Base-by-base conservation (phyloP, 2,888 invertebrate genomes). In the Candidula unifasciata region DNA sequence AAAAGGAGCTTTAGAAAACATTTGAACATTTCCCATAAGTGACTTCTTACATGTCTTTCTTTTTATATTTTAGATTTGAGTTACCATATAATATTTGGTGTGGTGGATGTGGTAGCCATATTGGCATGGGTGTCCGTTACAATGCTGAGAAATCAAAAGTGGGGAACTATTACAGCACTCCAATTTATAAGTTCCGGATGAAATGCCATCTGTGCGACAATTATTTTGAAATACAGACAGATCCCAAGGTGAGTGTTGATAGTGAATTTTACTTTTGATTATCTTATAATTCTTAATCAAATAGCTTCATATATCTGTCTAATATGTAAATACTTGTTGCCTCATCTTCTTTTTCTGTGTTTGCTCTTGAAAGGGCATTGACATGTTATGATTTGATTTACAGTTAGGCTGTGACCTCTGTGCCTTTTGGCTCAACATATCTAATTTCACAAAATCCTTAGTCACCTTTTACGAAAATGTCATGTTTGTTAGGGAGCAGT, bases 51-150 rank as follows among this genome's bases (percentile, higher is more conserved):
- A n/a, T 44, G 44, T 44, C 13, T 66, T 66, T 66, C 10, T 66
- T 30, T 52, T 76, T 52, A 1, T 30, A 52, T 16, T 54, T 24
- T 73, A 95, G 95, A 76, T 99, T 99, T 95, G 99, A 99, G 95
- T 98, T 99, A 99, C 99, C 99, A 0, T 99, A 98, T 93, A 99
- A 99, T 94, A 99, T 99, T 90, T 99, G 99, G 99, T 99, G 99
- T 90, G 97, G 97, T 66, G 99, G 99, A 82, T 99, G 99, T 93
- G 96, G 96, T 87, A 99, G 98, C 94, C 99, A 99, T 93, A 98
- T 99, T 84, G 99, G 99, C 54, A 99, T 99, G 99, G 99, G 99
- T 0, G 99, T 99, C 0, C 95, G 99, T 79, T 99, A 99, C 93
- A 99, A 95, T 92, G 95, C 95, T 33, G 95, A 95, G 90, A 95